Evolutionary conservation across 2,113 vertebrate genomes (phyloP).

Genomic region (Microcebus ravelobensis): DNA sequence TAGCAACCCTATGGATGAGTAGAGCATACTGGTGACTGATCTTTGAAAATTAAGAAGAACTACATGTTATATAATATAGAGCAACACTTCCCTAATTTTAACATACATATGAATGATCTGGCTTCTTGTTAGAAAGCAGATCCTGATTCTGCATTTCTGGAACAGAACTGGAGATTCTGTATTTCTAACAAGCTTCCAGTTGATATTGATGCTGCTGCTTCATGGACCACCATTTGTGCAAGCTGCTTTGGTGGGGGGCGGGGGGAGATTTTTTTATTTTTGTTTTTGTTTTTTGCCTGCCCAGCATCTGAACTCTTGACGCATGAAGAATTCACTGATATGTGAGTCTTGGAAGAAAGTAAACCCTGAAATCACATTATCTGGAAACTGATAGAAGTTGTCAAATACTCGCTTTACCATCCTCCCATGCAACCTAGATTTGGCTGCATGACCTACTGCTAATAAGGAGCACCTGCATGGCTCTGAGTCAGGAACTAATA

Average conservation of each 20-base stretch:
- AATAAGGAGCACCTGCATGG: not conserved
- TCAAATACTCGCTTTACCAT: not conserved
- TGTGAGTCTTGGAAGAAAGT: not conserved
- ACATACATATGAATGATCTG: not conserved
- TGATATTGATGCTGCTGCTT: not conserved
- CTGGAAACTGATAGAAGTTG: not conserved
- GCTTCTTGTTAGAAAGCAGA: not conserved
- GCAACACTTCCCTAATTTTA: not conserved
- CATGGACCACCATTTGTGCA: not conserved
- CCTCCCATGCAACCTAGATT: not conserved
- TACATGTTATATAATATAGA: not conserved
- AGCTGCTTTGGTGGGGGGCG: not conserved
- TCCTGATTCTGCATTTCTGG: not conserved
- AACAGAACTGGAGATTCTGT: not conserved
- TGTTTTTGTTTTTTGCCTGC: not conserved
- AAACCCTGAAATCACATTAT: not conserved
- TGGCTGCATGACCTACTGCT: not conserved
- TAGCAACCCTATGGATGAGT: not conserved
- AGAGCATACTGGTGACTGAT: not conserved
- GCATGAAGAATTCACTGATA: not conserved
- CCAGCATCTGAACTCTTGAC: not conserved
- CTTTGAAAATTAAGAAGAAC: conserved; percentile 41
- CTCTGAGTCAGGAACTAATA: not conserved
- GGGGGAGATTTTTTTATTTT: not conserved
- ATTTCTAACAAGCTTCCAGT: not conserved